Conservation (phyloP, 2,888 invertebrate species). For the Tinea semifulvella region DNA sequence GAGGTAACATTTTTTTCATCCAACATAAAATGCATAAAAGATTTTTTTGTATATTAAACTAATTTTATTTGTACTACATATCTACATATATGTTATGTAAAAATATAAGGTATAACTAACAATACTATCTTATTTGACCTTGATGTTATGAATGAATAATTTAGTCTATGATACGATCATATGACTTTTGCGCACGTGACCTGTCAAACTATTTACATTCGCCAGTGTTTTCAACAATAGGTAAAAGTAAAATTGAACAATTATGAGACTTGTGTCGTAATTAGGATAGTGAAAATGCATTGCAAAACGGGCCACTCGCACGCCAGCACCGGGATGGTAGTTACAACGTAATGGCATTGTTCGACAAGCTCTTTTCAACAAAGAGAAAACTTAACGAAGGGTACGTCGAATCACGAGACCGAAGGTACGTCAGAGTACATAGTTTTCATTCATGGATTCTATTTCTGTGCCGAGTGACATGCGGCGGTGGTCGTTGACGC, state of each 20-base stretch:
- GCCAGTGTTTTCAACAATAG: conserved; percentile 29
- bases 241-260: conserved; percentile 16
- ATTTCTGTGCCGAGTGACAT: conserved; percentile 34
- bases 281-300: conserved; percentile 10
- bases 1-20: too few relatives aligned
- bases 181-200: conserved; percentile 58
- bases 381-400: conserved; percentile 64
- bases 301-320: not conserved
- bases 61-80: not conserved
- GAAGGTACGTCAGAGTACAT: conserved; percentile 54
- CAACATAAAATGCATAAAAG: too few relatives aligned
- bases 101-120: not conserved
- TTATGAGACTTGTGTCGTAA: conserved; percentile 12
- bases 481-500: conserved; percentile 35
- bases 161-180: conserved; percentile 55
- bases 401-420: conserved; percentile 46
- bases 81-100: too few relatives aligned
- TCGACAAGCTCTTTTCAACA: conserved; percentile 76
- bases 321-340: conserved; percentile 3
- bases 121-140: conserved; percentile 18
- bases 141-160: conserved; percentile 21
- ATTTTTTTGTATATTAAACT: not conserved
- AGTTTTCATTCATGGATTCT: conserved; percentile 45
- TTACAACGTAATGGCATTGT: conserved; percentile 72
- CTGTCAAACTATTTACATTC: conserved; percentile 48